These are phyloP conservation scores for Anadara kagoshimensis DNA, from an alignment of 1,140 invertebrate genomes.

Conservation along the genomic window DNA sequence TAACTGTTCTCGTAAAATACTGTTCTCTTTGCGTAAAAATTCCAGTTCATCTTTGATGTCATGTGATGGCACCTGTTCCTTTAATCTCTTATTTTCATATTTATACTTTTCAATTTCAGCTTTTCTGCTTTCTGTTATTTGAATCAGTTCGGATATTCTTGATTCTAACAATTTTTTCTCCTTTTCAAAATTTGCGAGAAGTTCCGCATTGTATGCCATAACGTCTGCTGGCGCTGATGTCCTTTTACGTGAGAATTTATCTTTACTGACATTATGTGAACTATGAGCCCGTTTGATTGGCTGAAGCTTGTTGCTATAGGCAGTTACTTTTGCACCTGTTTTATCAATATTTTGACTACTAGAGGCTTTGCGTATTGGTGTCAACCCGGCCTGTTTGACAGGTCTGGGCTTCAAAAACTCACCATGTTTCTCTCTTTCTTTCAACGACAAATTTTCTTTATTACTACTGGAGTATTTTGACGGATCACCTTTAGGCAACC, in stretches of 20 bases:
- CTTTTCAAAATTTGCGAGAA: slow-evolving; percentile 73
- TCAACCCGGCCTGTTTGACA: slow-evolving; percentile 43
- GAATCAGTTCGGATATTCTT: slow-evolving; percentile 71
- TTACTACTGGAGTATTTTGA: slow-evolving; percentile 44
- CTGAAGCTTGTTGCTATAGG: slow-evolving; percentile 34
- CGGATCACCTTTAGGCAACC: slow-evolving; percentile 36
- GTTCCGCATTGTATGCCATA: slow-evolving; percentile 74
- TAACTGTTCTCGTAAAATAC: slow-evolving; percentile 63
- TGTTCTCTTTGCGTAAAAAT: slow-evolving; percentile 67
- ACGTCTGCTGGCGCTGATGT: slow-evolving; percentile 70
- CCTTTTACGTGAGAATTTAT: slow-evolving; percentile 61
- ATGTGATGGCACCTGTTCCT: slow-evolving; percentile 58
- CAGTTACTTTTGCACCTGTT: slow-evolving; percentile 10
- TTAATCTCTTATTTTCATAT: slow-evolving; percentile 66
- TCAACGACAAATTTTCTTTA: slow-evolving; percentile 44
- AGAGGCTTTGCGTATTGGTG: slow-evolving; percentile 64
- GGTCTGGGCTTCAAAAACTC: slow-evolving; percentile 51
- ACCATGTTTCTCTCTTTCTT: slow-evolving; percentile 43
- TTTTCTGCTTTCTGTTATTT: slow-evolving; percentile 70
- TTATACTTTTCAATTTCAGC: slow-evolving; percentile 72
- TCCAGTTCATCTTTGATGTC: slow-evolving; percentile 66
- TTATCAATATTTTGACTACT: slow-evolving; percentile 69
- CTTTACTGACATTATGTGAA: slow-evolving; percentile 70
- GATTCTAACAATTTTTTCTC: slow-evolving; percentile 71
- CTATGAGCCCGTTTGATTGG: slow-evolving; percentile 68